A percentile compares a stretch with the other conserved stretches of the same genome.
Conservation (phyloP, 2,113 vertebrate genomes). For the Rhizomys pruinosus region DNA sequence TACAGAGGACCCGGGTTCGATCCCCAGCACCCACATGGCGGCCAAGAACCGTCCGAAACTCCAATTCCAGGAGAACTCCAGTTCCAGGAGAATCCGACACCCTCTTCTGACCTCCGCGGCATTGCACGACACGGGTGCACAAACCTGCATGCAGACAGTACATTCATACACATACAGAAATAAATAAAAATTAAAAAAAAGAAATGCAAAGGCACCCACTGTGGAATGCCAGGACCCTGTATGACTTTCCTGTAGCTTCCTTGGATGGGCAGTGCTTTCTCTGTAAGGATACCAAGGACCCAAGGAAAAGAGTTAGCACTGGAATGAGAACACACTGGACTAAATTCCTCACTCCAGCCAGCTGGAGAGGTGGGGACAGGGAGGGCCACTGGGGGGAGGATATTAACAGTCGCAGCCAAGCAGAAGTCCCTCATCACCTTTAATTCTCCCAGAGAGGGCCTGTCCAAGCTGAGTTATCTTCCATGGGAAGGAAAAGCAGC, state of each 20-base stretch:
- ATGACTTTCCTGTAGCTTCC: rapidly evolving
- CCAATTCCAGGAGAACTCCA: too few species aligned
- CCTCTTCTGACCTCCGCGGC: too few species aligned
- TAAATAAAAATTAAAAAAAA: too few species aligned
- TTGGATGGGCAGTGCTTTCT: rapidly evolving
- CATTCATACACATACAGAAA: too few species aligned
- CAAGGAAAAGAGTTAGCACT: neutral
- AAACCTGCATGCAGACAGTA: too few species aligned
- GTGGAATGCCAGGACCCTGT: rapidly evolving
- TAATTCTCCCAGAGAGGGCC: constrained; percentile 71
- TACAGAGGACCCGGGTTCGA: too few species aligned
- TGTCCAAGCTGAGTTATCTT: constrained; percentile 73
- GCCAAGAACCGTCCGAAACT: too few species aligned
- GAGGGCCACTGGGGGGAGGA: neutral
- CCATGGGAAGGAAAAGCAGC: constrained; percentile 51
- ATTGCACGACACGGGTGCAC: too few species aligned
- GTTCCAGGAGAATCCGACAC: too few species aligned
- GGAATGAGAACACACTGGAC: neutral
- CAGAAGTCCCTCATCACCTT: constrained; percentile 71
- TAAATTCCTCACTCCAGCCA: neutral
- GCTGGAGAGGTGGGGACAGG: neutral
- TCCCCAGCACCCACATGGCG: too few species aligned
- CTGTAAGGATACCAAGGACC: neutral
- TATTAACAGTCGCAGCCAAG: constrained; percentile 13
- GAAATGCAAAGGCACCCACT: neutral